Conservation (phyloP, 2,888 invertebrate genomes). For the Lepidochrysops patricia region DNA sequence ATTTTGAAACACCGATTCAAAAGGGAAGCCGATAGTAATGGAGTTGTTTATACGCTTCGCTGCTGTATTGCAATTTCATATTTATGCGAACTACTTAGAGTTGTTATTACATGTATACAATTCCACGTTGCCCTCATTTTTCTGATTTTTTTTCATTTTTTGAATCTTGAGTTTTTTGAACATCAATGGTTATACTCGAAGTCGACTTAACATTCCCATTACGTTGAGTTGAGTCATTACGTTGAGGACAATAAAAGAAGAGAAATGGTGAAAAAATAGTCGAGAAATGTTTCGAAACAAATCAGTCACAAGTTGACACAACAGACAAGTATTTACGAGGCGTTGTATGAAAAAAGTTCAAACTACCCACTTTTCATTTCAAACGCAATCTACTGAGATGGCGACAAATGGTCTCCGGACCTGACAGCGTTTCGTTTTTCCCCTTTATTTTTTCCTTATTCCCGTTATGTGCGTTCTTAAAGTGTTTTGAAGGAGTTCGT, state of each 20-base stretch:
- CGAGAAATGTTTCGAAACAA: conserved; percentile 35
- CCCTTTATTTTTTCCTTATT: conserved; percentile 18
- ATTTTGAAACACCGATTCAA: no score
- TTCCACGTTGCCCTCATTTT: no score
- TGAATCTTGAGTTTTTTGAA: no score
- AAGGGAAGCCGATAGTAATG: no score
- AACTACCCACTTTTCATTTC: conserved; percentile 68
- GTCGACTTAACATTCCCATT: not conserved
- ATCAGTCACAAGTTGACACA: conserved; percentile 57
- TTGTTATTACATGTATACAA: no score
- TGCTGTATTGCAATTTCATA: no score
- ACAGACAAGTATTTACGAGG: conserved; percentile 51
- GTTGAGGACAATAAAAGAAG: not conserved
- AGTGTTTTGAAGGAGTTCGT: not conserved
- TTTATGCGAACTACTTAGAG: no score
- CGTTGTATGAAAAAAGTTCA: conserved; percentile 44
- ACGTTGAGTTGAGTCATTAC: no score
- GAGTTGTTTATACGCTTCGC: no score
- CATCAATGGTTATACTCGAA: not conserved
- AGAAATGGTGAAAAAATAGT: conserved; percentile 12
- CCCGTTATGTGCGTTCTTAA: conserved; percentile 10
- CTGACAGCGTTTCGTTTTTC: conserved; percentile 42
- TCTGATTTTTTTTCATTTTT: no score
- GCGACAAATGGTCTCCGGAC: conserved; percentile 57
- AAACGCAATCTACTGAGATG: conserved; percentile 56